Evolutionary conservation across 2,113 vertebrate species (phyloP).

Genomic region (Pogonocichla stellata): DNA sequence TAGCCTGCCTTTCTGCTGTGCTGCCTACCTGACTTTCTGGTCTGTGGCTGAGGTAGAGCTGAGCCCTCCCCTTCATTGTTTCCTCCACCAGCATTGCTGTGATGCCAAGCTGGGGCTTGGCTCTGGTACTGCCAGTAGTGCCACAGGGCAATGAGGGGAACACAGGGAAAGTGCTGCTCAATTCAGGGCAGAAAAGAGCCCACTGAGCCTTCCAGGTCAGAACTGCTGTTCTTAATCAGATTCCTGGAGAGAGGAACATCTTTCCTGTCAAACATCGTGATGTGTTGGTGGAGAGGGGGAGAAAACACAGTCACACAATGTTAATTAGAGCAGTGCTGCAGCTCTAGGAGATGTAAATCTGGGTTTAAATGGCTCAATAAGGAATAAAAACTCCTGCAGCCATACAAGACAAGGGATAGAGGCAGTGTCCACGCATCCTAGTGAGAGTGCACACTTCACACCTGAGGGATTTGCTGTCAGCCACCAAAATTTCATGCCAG

Average conservation of each 20-base stretch:
- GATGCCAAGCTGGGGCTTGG: background rate
- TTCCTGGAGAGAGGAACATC: background rate
- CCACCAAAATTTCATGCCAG: rapidly evolving
- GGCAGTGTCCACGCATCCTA: background rate
- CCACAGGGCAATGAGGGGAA: background rate
- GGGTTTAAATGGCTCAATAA: background rate
- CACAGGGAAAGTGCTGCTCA: background rate
- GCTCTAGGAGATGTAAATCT: background rate
- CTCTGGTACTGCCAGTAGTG: background rate
- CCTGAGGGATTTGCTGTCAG: background rate
- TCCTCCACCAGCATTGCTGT: background rate
- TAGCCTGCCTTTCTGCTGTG: background rate
- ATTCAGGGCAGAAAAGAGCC: background rate
- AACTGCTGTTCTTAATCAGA: background rate
- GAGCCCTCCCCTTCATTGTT: background rate
- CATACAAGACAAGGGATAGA: background rate
- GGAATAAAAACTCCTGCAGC: background rate
- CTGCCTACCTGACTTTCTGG: background rate
- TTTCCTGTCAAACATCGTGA: background rate
- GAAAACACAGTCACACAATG: rapidly evolving
- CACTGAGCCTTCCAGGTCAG: background rate
- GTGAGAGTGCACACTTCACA: background rate
- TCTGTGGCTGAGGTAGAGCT: background rate
- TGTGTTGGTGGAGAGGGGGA: background rate
- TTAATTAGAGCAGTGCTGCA: background rate